Conservation (phyloP, 2,888 invertebrate genomes). For the Scaptomyza tumidula region DNA sequence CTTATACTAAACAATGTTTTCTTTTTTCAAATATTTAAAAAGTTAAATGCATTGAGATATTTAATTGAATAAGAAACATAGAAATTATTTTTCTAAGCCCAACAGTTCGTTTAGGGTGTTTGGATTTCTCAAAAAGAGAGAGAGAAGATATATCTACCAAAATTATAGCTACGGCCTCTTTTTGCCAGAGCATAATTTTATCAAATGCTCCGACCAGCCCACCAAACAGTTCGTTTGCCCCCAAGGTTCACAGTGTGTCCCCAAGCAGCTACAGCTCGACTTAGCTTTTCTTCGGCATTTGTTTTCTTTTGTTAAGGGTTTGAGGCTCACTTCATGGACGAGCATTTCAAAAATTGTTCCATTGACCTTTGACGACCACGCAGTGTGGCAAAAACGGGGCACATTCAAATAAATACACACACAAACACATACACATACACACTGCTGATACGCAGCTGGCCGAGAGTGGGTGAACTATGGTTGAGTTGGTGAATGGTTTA, state of each 20-base stretch:
- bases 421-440: constrained; percentile 6
- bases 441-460: constrained; percentile 6
- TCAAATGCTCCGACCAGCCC: constrained; percentile 2
- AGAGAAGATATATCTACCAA: background rate
- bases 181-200: constrained; percentile 19
- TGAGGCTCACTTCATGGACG: constrained; percentile 16
- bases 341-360: constrained; percentile 72
- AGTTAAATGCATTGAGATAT: too few species aligned
- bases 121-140: too few species aligned
- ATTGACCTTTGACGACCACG: constrained; percentile 71
- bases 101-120: too few species aligned
- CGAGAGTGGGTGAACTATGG: constrained; percentile 6
- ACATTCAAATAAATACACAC: constrained; percentile 36
- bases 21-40: too few species aligned
- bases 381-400: constrained; percentile 6
- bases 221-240: constrained; percentile 14
- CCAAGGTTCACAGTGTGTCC: constrained; percentile 56
- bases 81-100: background rate
- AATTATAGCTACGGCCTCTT: constrained; percentile 21
- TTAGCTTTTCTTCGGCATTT: constrained; percentile 16
- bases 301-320: constrained; percentile 9
- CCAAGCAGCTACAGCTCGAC: constrained; percentile 33
- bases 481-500: background rate
- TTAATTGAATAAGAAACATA: background rate
- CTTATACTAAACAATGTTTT: too few species aligned